A percentile compares a stretch with the other conserved stretches of the same genome.
These are phyloP conservation scores for Tricholaema leucomelas DNA, from an alignment of 2,113 vertebrate species.

Conservation along the genomic window DNA sequence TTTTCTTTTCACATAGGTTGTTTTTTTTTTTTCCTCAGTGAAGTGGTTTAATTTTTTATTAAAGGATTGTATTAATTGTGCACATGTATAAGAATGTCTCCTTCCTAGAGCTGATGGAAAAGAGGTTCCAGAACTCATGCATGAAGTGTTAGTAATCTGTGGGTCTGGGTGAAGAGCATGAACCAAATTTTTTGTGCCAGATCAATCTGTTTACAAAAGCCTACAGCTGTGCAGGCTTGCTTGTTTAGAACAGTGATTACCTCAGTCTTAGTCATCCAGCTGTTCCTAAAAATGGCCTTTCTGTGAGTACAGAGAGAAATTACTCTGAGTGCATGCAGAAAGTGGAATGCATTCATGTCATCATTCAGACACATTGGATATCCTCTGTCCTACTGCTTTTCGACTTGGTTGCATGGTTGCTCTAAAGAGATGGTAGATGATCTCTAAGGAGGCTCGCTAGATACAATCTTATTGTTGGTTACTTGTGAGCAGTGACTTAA, in stretches of 20 bases:
- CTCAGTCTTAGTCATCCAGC: neutral
- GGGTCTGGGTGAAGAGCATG: neutral
- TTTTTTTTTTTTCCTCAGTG: neutral
- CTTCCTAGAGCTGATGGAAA: neutral
- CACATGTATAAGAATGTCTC: neutral
- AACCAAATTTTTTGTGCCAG: neutral
- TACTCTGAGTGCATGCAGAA: neutral
- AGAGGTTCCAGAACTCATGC: neutral
- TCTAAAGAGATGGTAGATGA: neutral
- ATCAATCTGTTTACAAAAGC: neutral
- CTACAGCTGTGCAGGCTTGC: neutral
- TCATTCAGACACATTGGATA: fast-evolving
- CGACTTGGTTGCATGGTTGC: neutral
- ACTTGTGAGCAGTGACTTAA: fast-evolving
- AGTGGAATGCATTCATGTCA: neutral
- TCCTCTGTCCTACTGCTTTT: neutral
- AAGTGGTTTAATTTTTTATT: neutral
- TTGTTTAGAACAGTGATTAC: neutral
- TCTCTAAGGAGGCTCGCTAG: neutral
- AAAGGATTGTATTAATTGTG: neutral
- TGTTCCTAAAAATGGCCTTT: neutral
- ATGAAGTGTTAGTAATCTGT: neutral
- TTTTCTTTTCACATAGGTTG: neutral
- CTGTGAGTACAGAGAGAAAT: neutral
- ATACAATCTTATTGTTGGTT: neutral